Evolutionary conservation across 2,888 invertebrate genomes (phyloP).

Genomic region (Chaetogeoica ovagalla): DNA sequence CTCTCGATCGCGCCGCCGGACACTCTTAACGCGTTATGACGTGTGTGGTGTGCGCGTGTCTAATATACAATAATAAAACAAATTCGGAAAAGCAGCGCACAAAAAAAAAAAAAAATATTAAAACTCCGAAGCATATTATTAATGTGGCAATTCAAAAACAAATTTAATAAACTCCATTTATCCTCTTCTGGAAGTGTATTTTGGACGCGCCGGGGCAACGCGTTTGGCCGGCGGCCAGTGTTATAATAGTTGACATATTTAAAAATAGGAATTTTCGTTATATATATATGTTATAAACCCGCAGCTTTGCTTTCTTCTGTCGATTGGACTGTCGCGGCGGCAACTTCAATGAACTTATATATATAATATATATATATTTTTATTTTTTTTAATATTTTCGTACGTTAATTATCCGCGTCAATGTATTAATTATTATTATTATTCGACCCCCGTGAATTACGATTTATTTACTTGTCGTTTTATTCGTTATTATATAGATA

Average conservation of each 20-base stretch:
- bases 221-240: slow-evolving; percentile 36
- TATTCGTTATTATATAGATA: too few relatives aligned
- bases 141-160: slow-evolving; percentile 28
- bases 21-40: too few relatives aligned
- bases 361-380: too few relatives aligned
- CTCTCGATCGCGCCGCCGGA: background rate
- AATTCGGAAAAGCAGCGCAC: too few relatives aligned
- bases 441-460: too few relatives aligned
- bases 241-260: slow-evolving; percentile 35
- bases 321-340: too few relatives aligned
- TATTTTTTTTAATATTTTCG: background rate
- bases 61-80: slow-evolving; percentile 17
- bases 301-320: background rate
- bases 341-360: too few relatives aligned
- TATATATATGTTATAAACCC: too few relatives aligned
- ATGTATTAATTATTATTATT: background rate
- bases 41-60: too few relatives aligned
- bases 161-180: slow-evolving; percentile 33
- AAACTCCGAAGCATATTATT: too few relatives aligned
- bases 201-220: slow-evolving; percentile 11
- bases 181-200: slow-evolving; percentile 42
- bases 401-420: background rate
- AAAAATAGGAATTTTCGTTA: slow-evolving; percentile 43
- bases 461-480: too few relatives aligned
- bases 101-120: too few relatives aligned